A percentile compares a stretch with the other conserved stretches of the same genome.
Conservation (phyloP, 2,888 invertebrate species). For the Tyria jacobaeae region DNA sequence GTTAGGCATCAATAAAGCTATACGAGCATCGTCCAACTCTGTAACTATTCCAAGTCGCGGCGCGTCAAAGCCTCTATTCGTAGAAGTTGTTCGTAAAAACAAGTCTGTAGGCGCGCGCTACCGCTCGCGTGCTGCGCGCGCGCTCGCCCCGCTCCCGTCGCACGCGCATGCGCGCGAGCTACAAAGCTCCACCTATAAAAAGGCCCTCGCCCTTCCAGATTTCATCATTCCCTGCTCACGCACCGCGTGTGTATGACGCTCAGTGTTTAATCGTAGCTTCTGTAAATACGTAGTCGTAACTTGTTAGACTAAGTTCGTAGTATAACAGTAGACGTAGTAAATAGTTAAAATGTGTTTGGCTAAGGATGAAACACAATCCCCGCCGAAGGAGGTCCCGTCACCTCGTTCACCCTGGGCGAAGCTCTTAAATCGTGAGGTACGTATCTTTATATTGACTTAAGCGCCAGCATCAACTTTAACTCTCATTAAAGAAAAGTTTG, state of each 20-base stretch:
- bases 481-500: slow-evolving; percentile 7
- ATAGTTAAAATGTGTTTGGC: slow-evolving; percentile 83
- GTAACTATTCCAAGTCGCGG: slow-evolving; percentile 70
- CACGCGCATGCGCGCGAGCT: slow-evolving; percentile 60
- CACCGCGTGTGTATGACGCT: slow-evolving; percentile 75
- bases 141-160: slow-evolving; percentile 64
- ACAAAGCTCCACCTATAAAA: slow-evolving; percentile 71
- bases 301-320: slow-evolving; percentile 69
- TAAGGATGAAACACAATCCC: slow-evolving; percentile 79
- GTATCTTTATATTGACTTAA: slow-evolving; percentile 37
- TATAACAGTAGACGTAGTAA: slow-evolving; percentile 58
- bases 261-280: slow-evolving; percentile 55
- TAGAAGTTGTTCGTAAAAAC: slow-evolving; percentile 80
- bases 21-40: slow-evolving; percentile 63
- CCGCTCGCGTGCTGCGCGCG: slow-evolving; percentile 78
- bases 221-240: slow-evolving; percentile 80
- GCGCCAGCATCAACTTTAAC: neutral
- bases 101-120: slow-evolving; percentile 80
- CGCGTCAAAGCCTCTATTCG: slow-evolving; percentile 81
- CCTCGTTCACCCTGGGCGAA: slow-evolving; percentile 87
- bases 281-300: slow-evolving; percentile 82
- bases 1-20: slow-evolving; percentile 68
- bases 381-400: slow-evolving; percentile 75
- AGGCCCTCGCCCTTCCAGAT: slow-evolving; percentile 77
- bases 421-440: slow-evolving; percentile 86